Conservation (phyloP, 2,888 invertebrate species). For the Rugalucina vietnamica region DNA sequence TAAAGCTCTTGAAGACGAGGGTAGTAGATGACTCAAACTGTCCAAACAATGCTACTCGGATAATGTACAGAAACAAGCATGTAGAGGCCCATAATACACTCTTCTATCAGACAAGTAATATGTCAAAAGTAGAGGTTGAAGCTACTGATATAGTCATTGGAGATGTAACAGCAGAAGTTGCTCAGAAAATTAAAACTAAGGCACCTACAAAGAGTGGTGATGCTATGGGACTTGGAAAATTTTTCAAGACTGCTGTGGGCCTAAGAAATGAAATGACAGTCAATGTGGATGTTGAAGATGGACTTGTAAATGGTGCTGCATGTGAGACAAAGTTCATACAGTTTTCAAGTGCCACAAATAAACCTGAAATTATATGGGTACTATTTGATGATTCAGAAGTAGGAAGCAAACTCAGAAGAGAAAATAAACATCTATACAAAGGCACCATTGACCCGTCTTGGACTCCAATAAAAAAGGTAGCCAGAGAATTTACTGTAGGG, state of each 20-base stretch:
- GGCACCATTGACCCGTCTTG: constrained; percentile 7
- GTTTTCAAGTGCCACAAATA: not conserved
- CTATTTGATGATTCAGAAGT: constrained; percentile 29
- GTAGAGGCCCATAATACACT: constrained; percentile 24
- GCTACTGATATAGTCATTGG: constrained; percentile 45
- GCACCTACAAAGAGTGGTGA: constrained; percentile 16
- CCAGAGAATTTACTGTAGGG: constrained; percentile 24
- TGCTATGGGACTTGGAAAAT: constrained; percentile 31
- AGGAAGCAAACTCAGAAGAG: constrained; percentile 27
- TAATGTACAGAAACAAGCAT: constrained; percentile 22
- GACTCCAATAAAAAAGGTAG: constrained; percentile 35
- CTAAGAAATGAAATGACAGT: constrained; percentile 40
- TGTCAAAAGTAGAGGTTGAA: not conserved
- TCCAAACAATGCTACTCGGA: constrained; percentile 23
- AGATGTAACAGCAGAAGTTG: constrained; percentile 26
- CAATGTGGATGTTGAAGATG: constrained; percentile 49
- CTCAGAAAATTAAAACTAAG: constrained; percentile 15
- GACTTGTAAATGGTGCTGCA: constrained; percentile 49
- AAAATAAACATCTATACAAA: constrained; percentile 21
- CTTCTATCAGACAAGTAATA: not conserved
- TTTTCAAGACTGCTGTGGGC: constrained; percentile 11
- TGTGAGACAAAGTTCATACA: constrained; percentile 11
- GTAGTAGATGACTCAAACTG: not conserved
- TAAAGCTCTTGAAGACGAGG: not conserved
- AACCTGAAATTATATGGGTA: constrained; percentile 25